Evolutionary conservation across 2,113 vertebrate genomes (phyloP).

Genomic region (Fregata magnificens): DNA sequence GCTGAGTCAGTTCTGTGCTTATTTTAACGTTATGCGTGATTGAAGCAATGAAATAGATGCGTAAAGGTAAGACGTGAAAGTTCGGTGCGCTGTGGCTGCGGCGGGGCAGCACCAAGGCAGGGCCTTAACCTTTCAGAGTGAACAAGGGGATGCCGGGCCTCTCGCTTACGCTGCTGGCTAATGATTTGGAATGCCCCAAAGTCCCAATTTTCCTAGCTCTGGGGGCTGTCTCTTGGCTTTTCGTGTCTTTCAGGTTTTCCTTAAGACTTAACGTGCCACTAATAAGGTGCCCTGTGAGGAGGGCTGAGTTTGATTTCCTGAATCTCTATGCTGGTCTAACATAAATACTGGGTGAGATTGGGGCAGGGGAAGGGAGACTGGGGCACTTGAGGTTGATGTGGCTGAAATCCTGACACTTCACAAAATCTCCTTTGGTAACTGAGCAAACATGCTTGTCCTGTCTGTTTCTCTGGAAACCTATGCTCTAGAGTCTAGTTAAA

Average conservation of each 20-base stretch:
- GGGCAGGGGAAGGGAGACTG: no score
- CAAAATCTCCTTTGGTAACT: background rate
- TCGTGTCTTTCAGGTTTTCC: rapidly evolving
- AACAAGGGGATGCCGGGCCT: rapidly evolving
- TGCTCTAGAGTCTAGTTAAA: background rate
- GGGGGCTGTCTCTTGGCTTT: background rate
- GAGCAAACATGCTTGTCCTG: background rate
- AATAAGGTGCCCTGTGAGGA: rapidly evolving
- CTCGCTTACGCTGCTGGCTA: rapidly evolving
- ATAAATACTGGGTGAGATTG: background rate
- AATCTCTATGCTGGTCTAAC: rapidly evolving
- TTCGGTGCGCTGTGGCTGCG: no score
- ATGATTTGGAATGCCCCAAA: rapidly evolving
- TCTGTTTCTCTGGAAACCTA: rapidly evolving
- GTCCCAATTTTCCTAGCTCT: rapidly evolving
- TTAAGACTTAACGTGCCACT: rapidly evolving
- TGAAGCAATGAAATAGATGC: rapidly evolving
- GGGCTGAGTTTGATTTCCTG: background rate
- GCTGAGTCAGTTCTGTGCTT: rapidly evolving
- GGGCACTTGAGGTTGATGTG: background rate
- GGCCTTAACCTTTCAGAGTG: rapidly evolving
- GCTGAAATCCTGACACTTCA: background rate
- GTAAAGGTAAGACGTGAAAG: rapidly evolving
- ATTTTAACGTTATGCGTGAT: rapidly evolving
- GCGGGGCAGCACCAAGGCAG: rapidly evolving